Percentiles rank a stretch among this genome's conserved stretches.
phyloP scores from a whole-genome alignment of 2,113 vertebrate species.

The Nycticebus coucang region DNA sequence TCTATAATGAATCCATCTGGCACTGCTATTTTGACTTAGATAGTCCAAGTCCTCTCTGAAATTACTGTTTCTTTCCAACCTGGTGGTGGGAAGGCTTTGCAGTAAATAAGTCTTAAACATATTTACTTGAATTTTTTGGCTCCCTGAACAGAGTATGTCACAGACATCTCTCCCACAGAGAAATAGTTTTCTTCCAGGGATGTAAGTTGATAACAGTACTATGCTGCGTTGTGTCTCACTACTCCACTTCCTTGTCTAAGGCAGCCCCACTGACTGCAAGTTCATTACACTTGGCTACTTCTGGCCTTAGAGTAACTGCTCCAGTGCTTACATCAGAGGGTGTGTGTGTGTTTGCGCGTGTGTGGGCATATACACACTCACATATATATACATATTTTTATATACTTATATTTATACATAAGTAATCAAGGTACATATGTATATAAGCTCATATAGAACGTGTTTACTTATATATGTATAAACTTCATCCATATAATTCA shows the following conservation, averaged over 20 bases:
- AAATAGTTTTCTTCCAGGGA: background rate
- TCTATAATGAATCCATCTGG: no score
- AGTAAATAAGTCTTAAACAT: background rate
- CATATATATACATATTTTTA: background rate
- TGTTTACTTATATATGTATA: background rate
- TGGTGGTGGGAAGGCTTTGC: background rate
- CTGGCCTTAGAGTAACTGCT: background rate
- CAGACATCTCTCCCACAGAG: background rate
- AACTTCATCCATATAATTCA: background rate
- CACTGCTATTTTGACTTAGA: no score
- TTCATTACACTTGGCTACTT: background rate
- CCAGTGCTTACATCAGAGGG: background rate
- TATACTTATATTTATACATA: background rate
- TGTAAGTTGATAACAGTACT: background rate
- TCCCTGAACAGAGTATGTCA: background rate
- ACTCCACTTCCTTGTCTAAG: background rate
- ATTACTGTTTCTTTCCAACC: background rate
- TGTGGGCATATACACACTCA: background rate
- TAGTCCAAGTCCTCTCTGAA: no score
- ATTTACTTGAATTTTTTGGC: background rate
- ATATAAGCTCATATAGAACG: background rate
- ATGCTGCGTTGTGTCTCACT: accelerated
- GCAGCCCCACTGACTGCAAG: background rate
- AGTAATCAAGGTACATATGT: background rate
- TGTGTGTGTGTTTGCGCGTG: background rate